Base-by-base conservation (phyloP, 2,888 invertebrate genomes). In the Leptopilina syphax region DNA sequence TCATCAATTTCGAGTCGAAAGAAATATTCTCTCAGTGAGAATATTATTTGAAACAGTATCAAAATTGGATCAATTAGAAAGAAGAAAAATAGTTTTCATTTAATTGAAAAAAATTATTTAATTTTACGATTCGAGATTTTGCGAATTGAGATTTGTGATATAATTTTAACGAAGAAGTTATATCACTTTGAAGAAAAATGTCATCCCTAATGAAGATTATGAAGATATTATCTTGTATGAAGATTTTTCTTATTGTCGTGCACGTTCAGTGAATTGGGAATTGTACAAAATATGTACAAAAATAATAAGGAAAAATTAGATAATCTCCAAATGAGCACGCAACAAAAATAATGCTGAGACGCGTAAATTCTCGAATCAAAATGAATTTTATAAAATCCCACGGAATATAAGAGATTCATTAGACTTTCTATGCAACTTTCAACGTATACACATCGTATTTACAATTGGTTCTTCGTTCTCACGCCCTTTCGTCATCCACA, bases 381-480 rank as follows among this genome's bases (percentile, higher is more conserved):
- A 60, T 73, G n/a, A 73, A 73, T 73, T 73, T 54, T 57, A 73
- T 73, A 57, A 73, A 50, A 73, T 73, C 73, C 73, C 73, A 73
- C 41, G 73, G 41, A 73, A 70, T 54, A 73, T 73, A 73, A 73
- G 34, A 73, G 73, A 73, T 73, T 73, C 73, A 57, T 57, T 57
- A 34, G 34, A 73, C 73, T 73, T 73, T 73, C 73, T 73, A 73
- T 73, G 73, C 57, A 57, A 73, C 73, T 73, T 73, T 73, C 73
- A 73, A 57, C 57, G 57, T 73, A 60, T 34, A 34, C 34, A 34
- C 57, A 73, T 80, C 80, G 82, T 83, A 83, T 85, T 79, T 81
- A 84, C 82, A 85, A 84, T 85, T 86, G 83, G 83, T 83, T 81
- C 85, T 83, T 85, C 84, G 84, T 87, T 87, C 87, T 86, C 87